phyloP scores from a whole-genome alignment of 2,113 vertebrate species.

The Pavo muticus region DNA sequence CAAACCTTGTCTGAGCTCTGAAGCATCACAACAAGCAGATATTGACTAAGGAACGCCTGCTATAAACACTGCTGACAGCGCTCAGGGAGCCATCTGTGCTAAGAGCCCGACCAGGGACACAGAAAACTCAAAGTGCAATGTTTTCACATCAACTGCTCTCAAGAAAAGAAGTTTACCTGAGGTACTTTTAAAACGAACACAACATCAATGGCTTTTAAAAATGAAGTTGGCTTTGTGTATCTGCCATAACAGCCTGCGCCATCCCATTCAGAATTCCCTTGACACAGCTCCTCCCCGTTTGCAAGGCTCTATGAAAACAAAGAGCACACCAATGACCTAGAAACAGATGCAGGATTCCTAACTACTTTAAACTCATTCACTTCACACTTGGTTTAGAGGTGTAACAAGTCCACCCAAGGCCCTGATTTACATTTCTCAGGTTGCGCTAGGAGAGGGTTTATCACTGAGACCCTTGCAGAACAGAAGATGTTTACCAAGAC shows the following conservation, averaged over 20 bases:
- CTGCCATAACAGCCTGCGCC: not conserved
- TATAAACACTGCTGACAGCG: not conserved
- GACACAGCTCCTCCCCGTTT: not conserved
- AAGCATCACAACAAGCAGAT: not conserved
- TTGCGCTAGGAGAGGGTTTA: not conserved
- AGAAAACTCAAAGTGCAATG: not conserved
- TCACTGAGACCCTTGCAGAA: not conserved
- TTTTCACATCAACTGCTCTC: accelerated
- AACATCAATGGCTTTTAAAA: not conserved
- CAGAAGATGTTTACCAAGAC: not conserved
- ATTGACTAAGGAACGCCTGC: not conserved
- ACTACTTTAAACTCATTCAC: slow-evolving; percentile 34
- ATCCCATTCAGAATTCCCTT: not conserved
- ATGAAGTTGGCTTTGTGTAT: not conserved
- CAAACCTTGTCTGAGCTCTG: not conserved
- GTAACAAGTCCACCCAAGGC: not conserved
- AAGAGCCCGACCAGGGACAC: not conserved
- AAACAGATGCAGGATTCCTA: slow-evolving; percentile 14
- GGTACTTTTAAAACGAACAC: not conserved
- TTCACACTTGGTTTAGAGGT: not conserved
- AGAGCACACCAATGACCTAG: slow-evolving; percentile 41
- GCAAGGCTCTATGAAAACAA: slow-evolving; percentile 33
- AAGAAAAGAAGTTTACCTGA: not conserved
- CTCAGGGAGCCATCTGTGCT: not conserved
- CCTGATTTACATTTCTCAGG: not conserved